Conservation (phyloP, 2,888 invertebrate genomes). For the Zaprionus bogoriensis region DNA sequence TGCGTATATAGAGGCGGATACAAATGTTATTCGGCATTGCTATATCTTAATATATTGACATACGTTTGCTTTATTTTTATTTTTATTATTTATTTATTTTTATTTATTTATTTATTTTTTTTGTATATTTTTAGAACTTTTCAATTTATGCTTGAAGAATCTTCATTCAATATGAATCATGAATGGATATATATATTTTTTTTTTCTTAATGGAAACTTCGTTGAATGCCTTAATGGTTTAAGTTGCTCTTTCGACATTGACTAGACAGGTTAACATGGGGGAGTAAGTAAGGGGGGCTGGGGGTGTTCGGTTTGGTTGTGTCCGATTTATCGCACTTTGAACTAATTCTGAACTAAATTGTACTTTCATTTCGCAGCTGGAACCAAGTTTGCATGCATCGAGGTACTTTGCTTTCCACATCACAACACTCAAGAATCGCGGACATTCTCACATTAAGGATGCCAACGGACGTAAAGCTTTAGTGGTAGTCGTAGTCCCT, state of each 20-base stretch:
- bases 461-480: constrained; percentile 53
- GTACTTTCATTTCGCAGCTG: constrained; percentile 72
- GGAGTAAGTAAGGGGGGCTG: neutral
- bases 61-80: too few species aligned
- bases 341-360: constrained; percentile 66
- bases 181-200: too few species aligned
- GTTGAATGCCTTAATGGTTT: constrained; percentile 11
- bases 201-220: neutral
- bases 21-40: constrained; percentile 17
- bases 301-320: too few species aligned
- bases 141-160: neutral
- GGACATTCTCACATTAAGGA: constrained; percentile 12
- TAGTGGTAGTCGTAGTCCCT: constrained; percentile 12
- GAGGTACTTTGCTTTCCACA: constrained; percentile 68
- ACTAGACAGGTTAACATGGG: constrained; percentile 17
- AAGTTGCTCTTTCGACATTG: constrained; percentile 15
- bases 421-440: constrained; percentile 59
- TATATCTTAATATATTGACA: too few species aligned
- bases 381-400: constrained; percentile 63
- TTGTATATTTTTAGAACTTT: neutral
- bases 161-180: too few species aligned
- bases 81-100: neutral
- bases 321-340: constrained; percentile 5
- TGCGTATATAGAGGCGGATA: constrained; percentile 15
- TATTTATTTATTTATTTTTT: neutral